Evolutionary conservation across 2,797 vertebrate species (phyloP), one percentile per base, ranked within the genome.

Genomic region (Acanthopagrus latus): DNA sequence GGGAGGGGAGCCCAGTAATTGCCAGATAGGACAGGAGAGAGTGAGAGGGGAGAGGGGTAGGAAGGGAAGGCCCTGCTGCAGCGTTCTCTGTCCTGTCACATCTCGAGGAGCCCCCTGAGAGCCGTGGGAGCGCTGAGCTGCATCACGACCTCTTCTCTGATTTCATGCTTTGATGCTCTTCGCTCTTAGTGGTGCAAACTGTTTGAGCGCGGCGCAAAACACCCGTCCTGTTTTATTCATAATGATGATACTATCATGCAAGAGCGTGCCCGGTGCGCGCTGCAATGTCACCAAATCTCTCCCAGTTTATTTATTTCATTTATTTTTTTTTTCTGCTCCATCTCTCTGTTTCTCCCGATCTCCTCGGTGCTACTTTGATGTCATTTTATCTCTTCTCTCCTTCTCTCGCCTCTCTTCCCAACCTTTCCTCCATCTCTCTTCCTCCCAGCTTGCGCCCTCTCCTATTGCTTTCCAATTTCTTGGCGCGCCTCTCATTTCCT

Each of bases 101-200:
- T 91, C 86, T 56, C 25, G 72, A 90, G 90, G 78, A 91, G 78
- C 81, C 88, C 91, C 92, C 74, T 25, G 84, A 90, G 86, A 94
- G 89, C 80, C 56, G 80, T 82, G 74, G 82, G 85, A 91, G 87
- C 52, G 63, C 83, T 87, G 81, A 92, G 89, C 91, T 93, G 90
- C 93, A 93, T 91, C 92, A 89, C 84, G 78, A 91, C 84, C 90
- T 86, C 91, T 88, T 88, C 89, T 91, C 83, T 91, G 91, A 94
- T 92, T 95, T 94, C 92, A 93, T 78, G 92, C 91, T 92, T 92
- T 92, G 89, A 93, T 94, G 93, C 91, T 91, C 84, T 77, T 85
- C 59, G 58, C 87, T 90, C 76, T 80, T 76, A 83, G 86, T 54
- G 60, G 50, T 58, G 78, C 82, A 89, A 89, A 90, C 83, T 84